Percentiles rank a stretch among this genome's conserved stretches.
Evolutionary conservation across 2,888 invertebrate species (phyloP).

Genomic region (Carpatolechia fugitivella): DNA sequence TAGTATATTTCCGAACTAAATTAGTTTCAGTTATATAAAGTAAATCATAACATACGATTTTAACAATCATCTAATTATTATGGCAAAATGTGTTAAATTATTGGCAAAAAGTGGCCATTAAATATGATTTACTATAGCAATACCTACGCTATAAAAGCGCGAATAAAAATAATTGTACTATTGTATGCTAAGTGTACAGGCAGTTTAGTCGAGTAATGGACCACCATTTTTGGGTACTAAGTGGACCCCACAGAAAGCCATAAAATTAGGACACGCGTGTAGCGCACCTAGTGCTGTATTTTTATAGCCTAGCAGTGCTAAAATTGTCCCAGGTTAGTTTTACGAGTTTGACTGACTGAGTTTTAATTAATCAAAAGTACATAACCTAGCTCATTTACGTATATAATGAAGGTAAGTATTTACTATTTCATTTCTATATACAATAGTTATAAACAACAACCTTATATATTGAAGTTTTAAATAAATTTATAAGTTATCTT

Average conservation of each 20-base stretch:
- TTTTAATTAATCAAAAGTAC: background rate
- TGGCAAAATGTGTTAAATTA: background rate
- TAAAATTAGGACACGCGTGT: background rate
- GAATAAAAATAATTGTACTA: conserved; percentile 54
- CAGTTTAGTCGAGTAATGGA: conserved; percentile 52
- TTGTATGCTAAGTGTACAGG: conserved; percentile 72
- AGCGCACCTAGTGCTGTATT: background rate
- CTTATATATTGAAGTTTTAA: no score
- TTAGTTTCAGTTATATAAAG: background rate
- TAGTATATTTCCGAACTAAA: no score
- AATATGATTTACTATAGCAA: background rate
- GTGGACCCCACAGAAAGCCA: conserved; percentile 62
- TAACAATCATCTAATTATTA: background rate
- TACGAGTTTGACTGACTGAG: background rate
- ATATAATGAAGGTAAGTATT: background rate
- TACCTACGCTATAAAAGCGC: conserved; percentile 35
- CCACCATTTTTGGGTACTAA: conserved; percentile 61
- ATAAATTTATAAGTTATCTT: no score
- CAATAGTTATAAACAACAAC: no score
- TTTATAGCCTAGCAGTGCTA: background rate
- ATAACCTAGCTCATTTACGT: no score
- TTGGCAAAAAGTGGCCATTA: background rate
- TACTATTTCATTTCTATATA: no score
- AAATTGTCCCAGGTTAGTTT: conserved; percentile 10
- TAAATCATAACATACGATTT: background rate